phyloP scores from a whole-genome alignment of 92 coral and sea anemone genomes.

The Palythoa heliodiscus region DNA sequence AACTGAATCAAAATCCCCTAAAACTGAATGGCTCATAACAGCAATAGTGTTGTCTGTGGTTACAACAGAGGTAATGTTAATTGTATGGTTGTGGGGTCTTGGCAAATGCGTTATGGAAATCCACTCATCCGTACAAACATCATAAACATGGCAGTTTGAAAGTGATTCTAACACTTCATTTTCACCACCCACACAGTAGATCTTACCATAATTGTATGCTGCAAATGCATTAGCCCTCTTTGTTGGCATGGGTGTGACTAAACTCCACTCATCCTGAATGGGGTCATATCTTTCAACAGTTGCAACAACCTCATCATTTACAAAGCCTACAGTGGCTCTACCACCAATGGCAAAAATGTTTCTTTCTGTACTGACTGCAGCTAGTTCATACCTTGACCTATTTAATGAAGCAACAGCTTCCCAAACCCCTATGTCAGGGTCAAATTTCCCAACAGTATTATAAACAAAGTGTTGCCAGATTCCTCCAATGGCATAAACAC shows the following conservation, averaged over 20 bases:
- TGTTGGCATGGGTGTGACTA: conserved; percentile 61
- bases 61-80: not conserved
- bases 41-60: not conserved
- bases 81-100: not conserved
- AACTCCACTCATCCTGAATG: conserved; percentile 56
- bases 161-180: not conserved
- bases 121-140: conserved; percentile 29
- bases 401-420: conserved; percentile 7
- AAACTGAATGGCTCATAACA: conserved; percentile 13
- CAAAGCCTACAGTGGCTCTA: not conserved
- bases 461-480: not conserved
- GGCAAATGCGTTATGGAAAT: not conserved
- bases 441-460: conserved; percentile 23
- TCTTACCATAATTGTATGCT: conserved; percentile 52
- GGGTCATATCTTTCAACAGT: conserved; percentile 68
- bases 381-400: conserved; percentile 31
- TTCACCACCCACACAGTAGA: conserved; percentile 72
- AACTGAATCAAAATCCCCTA: conserved; percentile 22
- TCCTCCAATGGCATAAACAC: conserved; percentile 32
- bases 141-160: conserved; percentile 35
- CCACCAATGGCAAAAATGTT: conserved; percentile 36
- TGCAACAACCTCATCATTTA: not conserved
- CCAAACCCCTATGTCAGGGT: conserved; percentile 17
- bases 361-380: conserved; percentile 2
- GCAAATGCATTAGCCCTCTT: conserved; percentile 57